Evolutionary conservation across 1,140 invertebrate species (phyloP).

Genomic region (Matsumurasca onukii): DNA sequence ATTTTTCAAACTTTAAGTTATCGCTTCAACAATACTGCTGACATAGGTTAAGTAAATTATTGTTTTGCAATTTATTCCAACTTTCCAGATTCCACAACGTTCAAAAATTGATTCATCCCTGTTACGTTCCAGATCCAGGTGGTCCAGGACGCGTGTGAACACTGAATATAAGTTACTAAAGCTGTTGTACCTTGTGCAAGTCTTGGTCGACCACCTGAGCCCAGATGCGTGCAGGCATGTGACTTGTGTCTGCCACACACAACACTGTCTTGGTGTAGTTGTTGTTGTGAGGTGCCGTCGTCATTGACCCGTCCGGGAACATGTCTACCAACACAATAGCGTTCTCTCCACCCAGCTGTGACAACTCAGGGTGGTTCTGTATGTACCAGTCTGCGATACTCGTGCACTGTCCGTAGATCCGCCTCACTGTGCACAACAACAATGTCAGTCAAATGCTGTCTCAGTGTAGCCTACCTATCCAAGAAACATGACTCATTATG

Average conservation of each 20-base stretch:
- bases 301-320: conserved; percentile 45
- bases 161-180: no score
- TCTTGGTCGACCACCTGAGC: conserved; percentile 39
- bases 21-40: no score
- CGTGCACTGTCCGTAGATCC: conserved; percentile 42
- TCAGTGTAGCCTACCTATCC: no score
- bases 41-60: no score
- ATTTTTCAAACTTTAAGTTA: no score
- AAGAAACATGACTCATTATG: no score
- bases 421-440: no score
- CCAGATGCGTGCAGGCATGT: conserved; percentile 44
- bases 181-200: conserved; percentile 28
- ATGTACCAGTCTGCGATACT: conserved; percentile 44
- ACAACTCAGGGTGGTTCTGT: conserved; percentile 41
- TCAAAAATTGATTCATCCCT: no score
- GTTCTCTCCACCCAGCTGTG: conserved; percentile 41
- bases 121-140: no score
- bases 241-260: conserved; percentile 44
- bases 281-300: conserved; percentile 42
- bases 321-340: conserved; percentile 44
- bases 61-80: no score
- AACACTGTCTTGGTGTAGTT: conserved; percentile 43
- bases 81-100: no score
- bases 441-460: conserved; percentile 34
- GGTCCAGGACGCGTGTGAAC: no score